These are phyloP conservation scores for Reticulitermes speratus DNA, from an alignment of 1,140 invertebrate genomes.

Conservation along the genomic window DNA sequence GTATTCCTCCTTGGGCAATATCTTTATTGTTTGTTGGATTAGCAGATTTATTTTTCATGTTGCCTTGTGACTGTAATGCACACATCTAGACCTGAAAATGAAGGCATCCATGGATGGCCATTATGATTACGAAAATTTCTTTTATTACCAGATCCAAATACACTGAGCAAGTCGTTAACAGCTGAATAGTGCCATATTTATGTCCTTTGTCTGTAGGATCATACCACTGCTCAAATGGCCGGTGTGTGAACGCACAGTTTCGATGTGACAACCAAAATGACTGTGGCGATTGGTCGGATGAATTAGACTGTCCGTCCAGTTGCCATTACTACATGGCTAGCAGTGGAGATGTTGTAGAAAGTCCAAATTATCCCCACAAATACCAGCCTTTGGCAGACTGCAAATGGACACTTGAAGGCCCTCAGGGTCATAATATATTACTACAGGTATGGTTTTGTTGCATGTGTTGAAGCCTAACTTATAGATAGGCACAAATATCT, in stretches of 20 bases:
- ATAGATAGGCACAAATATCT: no score
- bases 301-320: constrained; percentile 82
- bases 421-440: constrained; percentile 90
- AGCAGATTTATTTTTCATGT: no score
- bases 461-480: no score
- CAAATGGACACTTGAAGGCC: constrained; percentile 96
- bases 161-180: no score
- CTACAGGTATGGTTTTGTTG: constrained; percentile 57
- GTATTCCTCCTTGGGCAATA: no score
- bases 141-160: no score
- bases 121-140: no score
- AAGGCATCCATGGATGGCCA: no score
- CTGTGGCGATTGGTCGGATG: constrained; percentile 88
- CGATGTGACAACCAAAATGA: constrained; percentile 91
- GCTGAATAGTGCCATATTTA: no score
- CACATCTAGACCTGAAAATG: no score
- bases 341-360: constrained; percentile 92
- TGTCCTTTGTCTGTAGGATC: constrained; percentile 23
- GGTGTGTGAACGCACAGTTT: constrained; percentile 86
- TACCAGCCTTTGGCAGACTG: constrained; percentile 88
- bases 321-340: constrained; percentile 92
- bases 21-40: no score
- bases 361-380: constrained; percentile 90
- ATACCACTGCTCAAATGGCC: constrained; percentile 87
- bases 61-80: no score